phyloP scores from a whole-genome alignment of 2,113 vertebrate species.

The Alligator sinensis region DNA sequence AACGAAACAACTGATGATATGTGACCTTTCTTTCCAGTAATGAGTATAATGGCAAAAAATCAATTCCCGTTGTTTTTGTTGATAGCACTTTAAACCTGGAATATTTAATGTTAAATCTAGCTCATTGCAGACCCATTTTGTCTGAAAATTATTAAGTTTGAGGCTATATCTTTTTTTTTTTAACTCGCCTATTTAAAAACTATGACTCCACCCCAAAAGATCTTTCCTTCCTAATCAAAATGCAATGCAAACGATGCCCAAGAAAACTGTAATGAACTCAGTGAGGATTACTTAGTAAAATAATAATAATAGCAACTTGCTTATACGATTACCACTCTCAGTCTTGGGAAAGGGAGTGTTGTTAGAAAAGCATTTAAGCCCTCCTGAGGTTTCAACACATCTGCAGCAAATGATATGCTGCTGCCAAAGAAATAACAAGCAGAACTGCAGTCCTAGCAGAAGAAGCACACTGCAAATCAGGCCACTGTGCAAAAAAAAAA shows the following conservation, averaged over 20 bases:
- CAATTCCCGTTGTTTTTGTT: not conserved
- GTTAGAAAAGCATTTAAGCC: not conserved
- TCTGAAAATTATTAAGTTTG: not conserved
- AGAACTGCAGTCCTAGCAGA: not conserved
- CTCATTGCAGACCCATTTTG: not conserved
- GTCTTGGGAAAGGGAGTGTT: not conserved
- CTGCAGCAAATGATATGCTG: not conserved
- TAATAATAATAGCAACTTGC: fast-evolving
- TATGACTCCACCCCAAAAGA: too few species aligned
- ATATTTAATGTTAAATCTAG: not conserved
- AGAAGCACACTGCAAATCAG: not conserved
- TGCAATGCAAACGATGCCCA: not conserved
- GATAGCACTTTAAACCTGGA: not conserved
- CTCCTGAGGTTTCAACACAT: fast-evolving
- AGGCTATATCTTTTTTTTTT: not conserved
- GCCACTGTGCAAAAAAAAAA: not conserved
- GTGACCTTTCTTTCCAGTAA: not conserved
- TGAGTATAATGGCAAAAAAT: not conserved
- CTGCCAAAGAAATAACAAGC: not conserved
- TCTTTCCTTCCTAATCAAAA: not conserved
- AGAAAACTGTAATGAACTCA: fast-evolving
- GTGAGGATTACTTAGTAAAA: not conserved
- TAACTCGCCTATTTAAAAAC: not conserved
- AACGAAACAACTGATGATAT: not conserved
- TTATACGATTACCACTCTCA: not conserved